phyloP scores from a whole-genome alignment of 2,113 vertebrate species.

The Pomatorhinus ruficollis region DNA sequence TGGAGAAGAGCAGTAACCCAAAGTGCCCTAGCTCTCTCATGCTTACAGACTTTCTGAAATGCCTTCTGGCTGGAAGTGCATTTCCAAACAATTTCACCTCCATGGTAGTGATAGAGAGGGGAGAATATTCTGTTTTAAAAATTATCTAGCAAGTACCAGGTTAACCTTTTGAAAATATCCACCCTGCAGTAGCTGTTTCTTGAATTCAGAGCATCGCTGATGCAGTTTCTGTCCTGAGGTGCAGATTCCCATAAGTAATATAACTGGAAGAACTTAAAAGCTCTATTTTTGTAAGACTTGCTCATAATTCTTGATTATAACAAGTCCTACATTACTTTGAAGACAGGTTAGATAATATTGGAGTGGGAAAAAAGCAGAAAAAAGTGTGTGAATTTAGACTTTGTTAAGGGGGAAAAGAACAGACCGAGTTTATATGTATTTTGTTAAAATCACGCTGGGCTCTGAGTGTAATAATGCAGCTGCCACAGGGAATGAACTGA shows the following conservation, averaged over 20 bases:
- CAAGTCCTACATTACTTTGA: neutral
- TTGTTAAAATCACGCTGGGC: neutral
- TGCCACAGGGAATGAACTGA: neutral
- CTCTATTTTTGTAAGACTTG: neutral
- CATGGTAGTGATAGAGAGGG: neutral
- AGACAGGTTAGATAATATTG: neutral
- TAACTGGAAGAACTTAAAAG: neutral
- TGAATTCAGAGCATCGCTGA: neutral
- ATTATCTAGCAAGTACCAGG: neutral
- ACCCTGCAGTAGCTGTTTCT: neutral
- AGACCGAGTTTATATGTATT: neutral
- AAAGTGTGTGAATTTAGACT: neutral
- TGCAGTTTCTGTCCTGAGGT: neutral
- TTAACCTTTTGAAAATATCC: neutral
- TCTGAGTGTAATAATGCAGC: neutral
- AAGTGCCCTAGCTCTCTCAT: fast-evolving
- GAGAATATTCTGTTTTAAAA: neutral
- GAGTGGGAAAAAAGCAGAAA: neutral
- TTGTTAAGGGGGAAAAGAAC: neutral
- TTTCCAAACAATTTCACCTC: neutral
- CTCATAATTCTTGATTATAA: neutral
- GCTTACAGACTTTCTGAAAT: neutral
- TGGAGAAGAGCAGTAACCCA: neutral
- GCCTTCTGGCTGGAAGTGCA: neutral
- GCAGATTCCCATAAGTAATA: neutral